Conservation (phyloP, 2,888 invertebrate species). For the Lasioglossum oenotherae region DNA sequence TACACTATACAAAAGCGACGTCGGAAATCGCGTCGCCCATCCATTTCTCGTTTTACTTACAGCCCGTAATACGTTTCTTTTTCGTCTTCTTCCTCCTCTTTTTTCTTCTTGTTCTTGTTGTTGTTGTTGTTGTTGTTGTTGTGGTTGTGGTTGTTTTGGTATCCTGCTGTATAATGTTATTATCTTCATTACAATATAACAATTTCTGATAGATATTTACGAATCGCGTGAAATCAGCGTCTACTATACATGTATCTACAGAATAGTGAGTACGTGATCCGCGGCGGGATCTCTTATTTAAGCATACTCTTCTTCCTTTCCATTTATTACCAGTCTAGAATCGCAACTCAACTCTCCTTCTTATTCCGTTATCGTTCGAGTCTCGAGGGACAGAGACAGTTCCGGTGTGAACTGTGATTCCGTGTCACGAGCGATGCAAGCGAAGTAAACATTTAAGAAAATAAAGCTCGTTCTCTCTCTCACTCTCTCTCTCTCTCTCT, state of each 20-base stretch:
- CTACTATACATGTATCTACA: conserved; percentile 84
- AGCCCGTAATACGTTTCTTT: conserved; percentile 62
- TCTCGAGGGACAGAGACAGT: background rate
- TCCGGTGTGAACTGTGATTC: conserved; percentile 21
- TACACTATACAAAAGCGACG: conserved; percentile 79
- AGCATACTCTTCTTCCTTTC: conserved; percentile 19
- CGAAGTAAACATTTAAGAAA: conserved; percentile 5
- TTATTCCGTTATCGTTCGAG: background rate
- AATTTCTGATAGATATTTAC: conserved; percentile 79
- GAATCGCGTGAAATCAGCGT: conserved; percentile 74
- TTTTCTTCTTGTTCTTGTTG: background rate
- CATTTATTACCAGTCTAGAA: conserved; percentile 22
- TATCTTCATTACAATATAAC: conserved; percentile 80
- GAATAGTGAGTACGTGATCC: conserved; percentile 80
- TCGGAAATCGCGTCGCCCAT: conserved; percentile 14
- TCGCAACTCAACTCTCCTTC: conserved; percentile 6
- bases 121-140: too few relatives aligned
- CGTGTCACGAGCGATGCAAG: background rate
- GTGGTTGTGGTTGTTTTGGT: conserved; percentile 71
- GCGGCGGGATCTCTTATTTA: conserved; percentile 60
- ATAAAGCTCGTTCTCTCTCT: conserved; percentile 22
- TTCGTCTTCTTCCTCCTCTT: background rate
- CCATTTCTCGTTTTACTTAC: conserved; percentile 65
- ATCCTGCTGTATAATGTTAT: conserved; percentile 76
- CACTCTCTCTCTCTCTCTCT: background rate